Percentiles rank a stretch among this genome's conserved stretches.
These are phyloP conservation scores for Crotalus tigris DNA, from an alignment of 2,113 vertebrate genomes.

Conservation along the genomic window DNA sequence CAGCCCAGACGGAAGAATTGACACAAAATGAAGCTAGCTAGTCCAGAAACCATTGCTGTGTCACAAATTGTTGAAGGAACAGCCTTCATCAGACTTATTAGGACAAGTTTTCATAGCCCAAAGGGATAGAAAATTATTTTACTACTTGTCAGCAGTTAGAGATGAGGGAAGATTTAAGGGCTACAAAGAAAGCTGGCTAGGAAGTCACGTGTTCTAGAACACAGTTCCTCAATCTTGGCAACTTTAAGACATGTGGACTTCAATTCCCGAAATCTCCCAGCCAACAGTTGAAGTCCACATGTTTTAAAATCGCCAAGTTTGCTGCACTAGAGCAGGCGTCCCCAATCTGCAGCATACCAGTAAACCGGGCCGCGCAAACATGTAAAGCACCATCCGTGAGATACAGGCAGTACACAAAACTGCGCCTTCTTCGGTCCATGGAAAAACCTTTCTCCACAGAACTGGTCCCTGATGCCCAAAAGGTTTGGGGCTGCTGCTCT, in stretches of 20 bases:
- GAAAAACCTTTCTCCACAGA: too few relatives aligned
- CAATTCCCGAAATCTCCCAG: neutral
- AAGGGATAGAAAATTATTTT: neutral
- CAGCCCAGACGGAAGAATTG: too few relatives aligned
- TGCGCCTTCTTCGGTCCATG: too few relatives aligned
- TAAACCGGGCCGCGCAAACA: too few relatives aligned
- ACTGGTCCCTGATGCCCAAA: too few relatives aligned
- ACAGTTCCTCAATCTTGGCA: neutral
- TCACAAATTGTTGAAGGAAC: too few relatives aligned
- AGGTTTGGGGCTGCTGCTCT: neutral
- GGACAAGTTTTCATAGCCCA: neutral
- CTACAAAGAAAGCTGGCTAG: neutral
- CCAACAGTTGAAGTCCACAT: neutral
- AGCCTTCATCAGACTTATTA: neutral
- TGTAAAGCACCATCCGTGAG: too few relatives aligned
- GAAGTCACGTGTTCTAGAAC: neutral
- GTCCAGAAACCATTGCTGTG: too few relatives aligned
- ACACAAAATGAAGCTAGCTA: too few relatives aligned
- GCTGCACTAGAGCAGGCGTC: neutral
- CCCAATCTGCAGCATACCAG: too few relatives aligned
- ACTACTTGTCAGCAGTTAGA: neutral
- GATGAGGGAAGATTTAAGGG: neutral
- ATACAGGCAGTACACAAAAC: too few relatives aligned
- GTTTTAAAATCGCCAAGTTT: neutral
- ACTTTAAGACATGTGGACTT: neutral